Base-by-base conservation (phyloP, 1,140 invertebrate genomes). In the Drosophila nigromelanica region DNA sequence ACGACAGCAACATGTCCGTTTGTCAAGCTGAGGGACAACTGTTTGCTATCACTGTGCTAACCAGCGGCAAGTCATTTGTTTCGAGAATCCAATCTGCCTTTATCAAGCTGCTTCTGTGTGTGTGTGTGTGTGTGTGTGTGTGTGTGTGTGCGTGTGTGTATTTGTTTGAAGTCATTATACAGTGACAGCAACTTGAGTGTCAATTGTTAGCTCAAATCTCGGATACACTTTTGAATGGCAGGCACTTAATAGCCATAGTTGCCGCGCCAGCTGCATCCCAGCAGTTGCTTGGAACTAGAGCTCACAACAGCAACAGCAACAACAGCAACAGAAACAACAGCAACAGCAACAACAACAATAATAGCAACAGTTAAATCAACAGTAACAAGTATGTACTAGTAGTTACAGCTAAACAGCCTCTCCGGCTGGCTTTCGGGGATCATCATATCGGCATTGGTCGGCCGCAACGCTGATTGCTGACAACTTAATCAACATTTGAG, bases 401-500 rank as follows among this genome's bases (percentile, higher is more conserved):
- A 48, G 67, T 55, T 70, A 61, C 37, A 52, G 79, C 75, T 82
- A 81, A 81, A 82, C 79, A 74, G 48, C 72, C 71, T 69, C 60
- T 56, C 71, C 58, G 67, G 67, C n/a, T 62, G 67, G 58, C 71
- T 61, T 78, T 78, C 61, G 77, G 73, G 55, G 35, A 54, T 52
- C 58, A 42, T 54, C 50, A 66, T 76, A 54, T 64, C 56, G 51
- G 60, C 47, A 54, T 50, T 50, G 54, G 56, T 15, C 56, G 15
- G 61, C 15, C 60, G n/a, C 43, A 30, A 14, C 48, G 60, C 64
- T 85, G 81, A 78, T 86, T 80, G 82, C 82, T 86, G 81, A 85
- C 81, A 85, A 78, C 78, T 85, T 85, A 85, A 85, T 86, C 81
- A 86, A 85, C 74, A 76, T 69, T 61, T 69, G 66, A 73, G 59